Evolutionary conservation across 2,888 invertebrate species (phyloP).

Genomic region (Neoascia interrupta): DNA sequence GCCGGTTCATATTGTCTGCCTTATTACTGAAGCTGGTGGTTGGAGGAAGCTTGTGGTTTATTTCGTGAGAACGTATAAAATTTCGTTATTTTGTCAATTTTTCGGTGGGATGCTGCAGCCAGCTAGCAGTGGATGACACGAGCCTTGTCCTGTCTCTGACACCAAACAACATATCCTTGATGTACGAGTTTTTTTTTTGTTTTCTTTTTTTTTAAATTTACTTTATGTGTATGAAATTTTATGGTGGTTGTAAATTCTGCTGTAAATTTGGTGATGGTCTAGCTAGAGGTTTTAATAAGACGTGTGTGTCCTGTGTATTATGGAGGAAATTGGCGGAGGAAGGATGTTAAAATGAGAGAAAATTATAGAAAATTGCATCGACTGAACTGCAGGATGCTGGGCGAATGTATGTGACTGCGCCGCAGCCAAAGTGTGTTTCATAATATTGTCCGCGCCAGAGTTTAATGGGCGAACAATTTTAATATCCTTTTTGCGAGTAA

Average conservation of each 20-base stretch:
- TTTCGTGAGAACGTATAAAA: constrained; percentile 62
- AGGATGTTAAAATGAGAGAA: constrained; percentile 29
- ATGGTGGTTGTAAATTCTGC: constrained; percentile 50
- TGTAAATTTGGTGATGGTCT: constrained; percentile 48
- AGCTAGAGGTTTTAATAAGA: constrained; percentile 47
- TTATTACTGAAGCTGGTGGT: constrained; percentile 37
- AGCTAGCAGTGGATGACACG: constrained; percentile 24
- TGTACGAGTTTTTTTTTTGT: constrained; percentile 1
- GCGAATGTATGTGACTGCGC: not conserved
- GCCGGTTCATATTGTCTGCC: constrained; percentile 49
- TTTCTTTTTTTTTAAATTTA: constrained; percentile 42
- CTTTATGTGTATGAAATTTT: constrained; percentile 66
- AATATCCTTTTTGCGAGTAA: not conserved
- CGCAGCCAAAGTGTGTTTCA: not conserved
- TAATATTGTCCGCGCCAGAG: not conserved
- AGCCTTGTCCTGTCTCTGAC: constrained; percentile 33
- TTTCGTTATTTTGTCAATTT: constrained; percentile 64
- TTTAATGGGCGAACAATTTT: constrained; percentile 9
- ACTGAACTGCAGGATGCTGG: constrained; percentile 3
- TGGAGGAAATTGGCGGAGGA: constrained; percentile 15
- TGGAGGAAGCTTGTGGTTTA: constrained; percentile 49
- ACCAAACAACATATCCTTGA: constrained; percentile 19
- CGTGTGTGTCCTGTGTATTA: constrained; percentile 31
- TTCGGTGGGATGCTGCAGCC: constrained; percentile 2
- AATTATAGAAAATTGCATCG: constrained; percentile 49